These are phyloP conservation scores for Tachuris rubrigastra DNA, from an alignment of 2,113 vertebrate genomes.

Conservation along the genomic window DNA sequence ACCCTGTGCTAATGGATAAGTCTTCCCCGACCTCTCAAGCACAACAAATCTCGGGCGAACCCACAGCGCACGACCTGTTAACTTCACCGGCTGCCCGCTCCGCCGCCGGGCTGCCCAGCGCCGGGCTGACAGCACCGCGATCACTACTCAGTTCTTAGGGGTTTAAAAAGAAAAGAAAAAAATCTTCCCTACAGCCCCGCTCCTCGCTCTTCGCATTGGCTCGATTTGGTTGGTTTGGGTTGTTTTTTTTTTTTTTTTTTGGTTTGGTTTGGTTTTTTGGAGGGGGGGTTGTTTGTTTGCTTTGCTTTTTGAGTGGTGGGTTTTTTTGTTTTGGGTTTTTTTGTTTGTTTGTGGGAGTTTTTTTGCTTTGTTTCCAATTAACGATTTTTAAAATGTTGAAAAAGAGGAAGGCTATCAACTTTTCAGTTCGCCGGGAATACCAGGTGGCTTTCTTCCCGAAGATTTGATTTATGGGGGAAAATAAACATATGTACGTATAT, in stretches of 20 bases:
- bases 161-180: not conserved
- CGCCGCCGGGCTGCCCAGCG: not conserved
- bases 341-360: not conserved
- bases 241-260: no score
- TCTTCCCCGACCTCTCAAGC: slow-evolving; percentile 56
- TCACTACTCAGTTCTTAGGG: not conserved
- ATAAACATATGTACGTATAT: not conserved
- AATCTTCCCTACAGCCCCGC: not conserved
- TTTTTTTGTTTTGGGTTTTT: not conserved
- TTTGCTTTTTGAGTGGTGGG: not conserved
- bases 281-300: not conserved
- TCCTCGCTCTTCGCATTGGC: not conserved
- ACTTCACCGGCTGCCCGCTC: not conserved
- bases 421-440: not conserved
- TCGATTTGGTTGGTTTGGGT: not conserved
- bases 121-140: not conserved
- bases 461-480: not conserved
- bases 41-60: slow-evolving; percentile 47
- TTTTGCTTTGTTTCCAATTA: not conserved
- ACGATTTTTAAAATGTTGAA: not conserved
- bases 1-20: slow-evolving; percentile 70
- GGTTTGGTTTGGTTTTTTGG: not conserved
- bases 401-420: not conserved
- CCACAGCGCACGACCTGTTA: slow-evolving; percentile 29
- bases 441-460: not conserved